A percentile compares a stretch with the other conserved stretches of the same genome.
These are phyloP conservation scores for Anodontia alba DNA, from an alignment of 2,888 invertebrate genomes.

Conservation along the genomic window DNA sequence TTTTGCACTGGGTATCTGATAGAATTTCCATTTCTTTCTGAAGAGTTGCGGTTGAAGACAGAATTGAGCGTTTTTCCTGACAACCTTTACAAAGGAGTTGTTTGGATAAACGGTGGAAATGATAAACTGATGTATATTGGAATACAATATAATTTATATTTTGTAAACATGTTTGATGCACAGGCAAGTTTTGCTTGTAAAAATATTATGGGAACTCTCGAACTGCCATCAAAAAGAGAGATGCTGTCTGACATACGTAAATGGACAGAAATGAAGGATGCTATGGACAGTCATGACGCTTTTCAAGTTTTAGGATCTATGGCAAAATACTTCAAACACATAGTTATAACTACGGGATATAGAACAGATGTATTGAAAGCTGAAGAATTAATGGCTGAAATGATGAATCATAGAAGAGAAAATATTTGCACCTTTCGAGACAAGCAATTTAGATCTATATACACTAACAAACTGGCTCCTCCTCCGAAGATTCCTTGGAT, in stretches of 20 bases:
- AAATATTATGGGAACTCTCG: neutral
- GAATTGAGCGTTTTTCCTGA: neutral
- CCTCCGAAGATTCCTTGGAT: conserved; percentile 11
- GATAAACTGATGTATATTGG: conserved; percentile 3
- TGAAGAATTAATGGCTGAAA: neutral
- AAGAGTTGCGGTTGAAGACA: neutral
- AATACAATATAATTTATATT: neutral
- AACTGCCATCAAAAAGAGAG: neutral
- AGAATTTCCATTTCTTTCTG: conserved; percentile 1
- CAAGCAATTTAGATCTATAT: conserved; percentile 3
- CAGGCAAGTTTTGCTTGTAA: conserved; percentile 1
- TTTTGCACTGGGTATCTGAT: neutral
- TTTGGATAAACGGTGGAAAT: too few species aligned
- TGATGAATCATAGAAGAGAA: neutral
- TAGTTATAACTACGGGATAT: neutral
- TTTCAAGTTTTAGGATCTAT: neutral
- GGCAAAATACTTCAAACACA: neutral
- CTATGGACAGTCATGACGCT: neutral
- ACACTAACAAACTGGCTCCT: neutral
- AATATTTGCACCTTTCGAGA: conserved; percentile 18
- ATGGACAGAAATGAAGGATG: neutral
- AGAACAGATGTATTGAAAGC: neutral
- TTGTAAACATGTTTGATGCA: neutral
- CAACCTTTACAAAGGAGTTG: too few species aligned
- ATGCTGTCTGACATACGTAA: neutral